Evolutionary conservation across 1,140 invertebrate genomes (phyloP).

Genomic region (Acromyrmex echinatior): DNA sequence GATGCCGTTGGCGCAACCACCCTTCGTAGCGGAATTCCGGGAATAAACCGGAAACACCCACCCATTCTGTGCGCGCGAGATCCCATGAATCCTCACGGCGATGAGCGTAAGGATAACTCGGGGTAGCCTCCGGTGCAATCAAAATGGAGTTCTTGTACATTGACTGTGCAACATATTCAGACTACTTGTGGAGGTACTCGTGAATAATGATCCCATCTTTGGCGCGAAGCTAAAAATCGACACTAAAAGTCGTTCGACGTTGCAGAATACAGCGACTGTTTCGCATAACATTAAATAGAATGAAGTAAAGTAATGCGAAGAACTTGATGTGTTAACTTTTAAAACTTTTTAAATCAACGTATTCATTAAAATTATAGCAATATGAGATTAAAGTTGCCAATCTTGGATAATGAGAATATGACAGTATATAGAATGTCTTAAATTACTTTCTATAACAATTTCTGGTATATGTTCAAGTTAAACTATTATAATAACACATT

Average conservation of each 20-base stretch:
- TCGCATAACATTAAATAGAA: neutral
- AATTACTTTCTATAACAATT: slow-evolving; percentile 1
- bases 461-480: neutral
- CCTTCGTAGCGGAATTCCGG: slow-evolving; percentile 72
- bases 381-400: neutral
- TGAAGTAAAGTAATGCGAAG: slow-evolving; percentile 13
- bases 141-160: slow-evolving; percentile 56
- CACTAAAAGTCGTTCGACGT: neutral
- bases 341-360: neutral
- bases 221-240: neutral
- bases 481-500: neutral
- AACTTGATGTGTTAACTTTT: neutral
- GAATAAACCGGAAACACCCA: slow-evolving; percentile 76
- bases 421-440: neutral
- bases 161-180: slow-evolving; percentile 58
- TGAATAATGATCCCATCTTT: slow-evolving; percentile 27
- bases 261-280: slow-evolving; percentile 20
- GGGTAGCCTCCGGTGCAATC: slow-evolving; percentile 24
- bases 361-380: slow-evolving; percentile 29
- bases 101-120: slow-evolving; percentile 45
- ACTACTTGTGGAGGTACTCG: slow-evolving; percentile 25
- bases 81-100: slow-evolving; percentile 49
- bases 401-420: neutral
- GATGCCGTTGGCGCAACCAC: slow-evolving; percentile 25
- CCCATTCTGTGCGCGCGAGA: slow-evolving; percentile 54